These are phyloP conservation scores for Dromaius novaehollandiae DNA, from an alignment of 2,113 vertebrate species.

Conservation along the genomic window DNA sequence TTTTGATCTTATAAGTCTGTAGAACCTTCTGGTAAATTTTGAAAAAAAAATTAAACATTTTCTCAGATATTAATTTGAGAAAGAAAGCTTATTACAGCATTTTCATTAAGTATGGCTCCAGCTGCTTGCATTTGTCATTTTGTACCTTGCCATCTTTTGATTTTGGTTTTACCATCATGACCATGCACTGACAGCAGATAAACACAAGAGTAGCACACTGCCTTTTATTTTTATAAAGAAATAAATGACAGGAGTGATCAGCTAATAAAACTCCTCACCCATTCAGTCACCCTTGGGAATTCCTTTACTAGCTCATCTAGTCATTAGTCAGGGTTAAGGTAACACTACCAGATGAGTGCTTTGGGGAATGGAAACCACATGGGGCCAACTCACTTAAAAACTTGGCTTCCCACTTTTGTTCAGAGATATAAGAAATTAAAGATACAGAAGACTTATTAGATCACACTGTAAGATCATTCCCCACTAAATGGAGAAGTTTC, in stretches of 20 bases:
- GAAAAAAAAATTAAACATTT: not conserved
- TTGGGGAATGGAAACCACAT: not conserved
- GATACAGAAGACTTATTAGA: not conserved
- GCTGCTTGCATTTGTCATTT: not conserved
- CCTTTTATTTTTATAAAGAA: constrained; percentile 26
- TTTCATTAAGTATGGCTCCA: not conserved
- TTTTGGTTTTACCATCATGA: not conserved
- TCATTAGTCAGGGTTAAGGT: not conserved
- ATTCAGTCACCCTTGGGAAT: not conserved
- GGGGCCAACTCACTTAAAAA: not conserved
- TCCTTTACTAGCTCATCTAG: constrained; percentile 7
- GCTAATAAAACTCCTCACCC: constrained; percentile 12
- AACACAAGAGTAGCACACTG: not conserved
- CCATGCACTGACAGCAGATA: not conserved
- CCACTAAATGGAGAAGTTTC: not conserved
- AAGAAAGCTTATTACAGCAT: not conserved
- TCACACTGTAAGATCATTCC: not conserved
- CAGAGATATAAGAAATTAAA: not conserved
- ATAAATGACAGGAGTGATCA: not conserved
- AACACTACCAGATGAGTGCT: not conserved
- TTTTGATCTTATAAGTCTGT: not conserved
- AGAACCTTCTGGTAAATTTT: not conserved
- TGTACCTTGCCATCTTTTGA: not conserved
- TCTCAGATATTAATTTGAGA: not conserved
- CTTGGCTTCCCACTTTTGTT: not conserved